Conservation (phyloP, 2,888 invertebrate genomes). For the Aphidius colemani region DNA sequence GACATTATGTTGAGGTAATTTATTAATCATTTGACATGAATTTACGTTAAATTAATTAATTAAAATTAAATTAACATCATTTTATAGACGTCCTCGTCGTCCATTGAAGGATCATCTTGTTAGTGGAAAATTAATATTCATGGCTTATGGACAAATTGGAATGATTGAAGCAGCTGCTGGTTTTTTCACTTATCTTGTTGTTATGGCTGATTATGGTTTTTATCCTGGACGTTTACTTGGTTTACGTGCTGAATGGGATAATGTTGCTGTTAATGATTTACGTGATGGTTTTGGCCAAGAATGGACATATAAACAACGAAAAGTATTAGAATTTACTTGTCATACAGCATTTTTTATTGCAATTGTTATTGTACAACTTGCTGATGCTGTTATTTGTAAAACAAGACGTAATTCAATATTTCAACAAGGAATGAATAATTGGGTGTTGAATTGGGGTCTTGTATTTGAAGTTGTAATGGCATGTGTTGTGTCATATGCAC, state of each 20-base stretch:
- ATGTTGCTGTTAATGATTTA: constrained; percentile 65
- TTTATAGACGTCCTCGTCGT: constrained; percentile 63
- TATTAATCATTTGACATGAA: background rate
- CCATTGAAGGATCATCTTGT: constrained; percentile 64
- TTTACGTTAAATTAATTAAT: background rate
- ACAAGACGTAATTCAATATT: constrained; percentile 75
- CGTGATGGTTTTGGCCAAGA: constrained; percentile 76
- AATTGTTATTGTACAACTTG: constrained; percentile 77
- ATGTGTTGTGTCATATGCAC: constrained; percentile 61
- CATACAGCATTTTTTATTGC: constrained; percentile 82
- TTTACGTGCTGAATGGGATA: constrained; percentile 76
- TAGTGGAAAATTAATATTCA: constrained; percentile 69
- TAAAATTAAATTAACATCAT: background rate
- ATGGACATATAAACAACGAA: constrained; percentile 74
- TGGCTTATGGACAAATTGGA: constrained; percentile 86
- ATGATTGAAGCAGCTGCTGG: constrained; percentile 83
- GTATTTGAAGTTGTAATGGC: constrained; percentile 63
- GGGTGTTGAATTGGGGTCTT: constrained; percentile 68
- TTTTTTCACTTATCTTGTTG: constrained; percentile 78
- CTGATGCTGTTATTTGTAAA: constrained; percentile 80
- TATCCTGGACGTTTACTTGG: constrained; percentile 70
- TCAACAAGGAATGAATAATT: constrained; percentile 78
- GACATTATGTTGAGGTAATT: constrained; percentile 70
- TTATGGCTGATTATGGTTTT: constrained; percentile 81
- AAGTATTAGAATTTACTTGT: constrained; percentile 72